Conservation (phyloP, 2,113 vertebrate species). For the Campylomormyrus tamandua region DNA sequence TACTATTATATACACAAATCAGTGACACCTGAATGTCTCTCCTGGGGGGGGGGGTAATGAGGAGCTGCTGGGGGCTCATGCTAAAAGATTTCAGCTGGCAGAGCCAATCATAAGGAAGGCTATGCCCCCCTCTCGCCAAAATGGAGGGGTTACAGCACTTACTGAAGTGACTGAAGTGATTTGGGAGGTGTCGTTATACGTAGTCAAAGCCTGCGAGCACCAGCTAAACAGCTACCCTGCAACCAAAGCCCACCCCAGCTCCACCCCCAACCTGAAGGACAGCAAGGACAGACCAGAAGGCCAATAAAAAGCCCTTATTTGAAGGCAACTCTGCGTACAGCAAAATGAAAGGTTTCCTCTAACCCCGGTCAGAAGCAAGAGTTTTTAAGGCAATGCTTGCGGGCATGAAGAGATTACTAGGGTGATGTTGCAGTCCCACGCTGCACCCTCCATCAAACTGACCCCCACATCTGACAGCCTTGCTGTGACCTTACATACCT, state of each 20-base stretch:
- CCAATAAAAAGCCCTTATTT: background rate
- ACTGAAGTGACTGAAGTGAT: background rate
- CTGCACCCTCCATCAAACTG: background rate
- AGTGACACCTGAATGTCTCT: constrained; percentile 36
- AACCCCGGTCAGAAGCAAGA: constrained; percentile 24
- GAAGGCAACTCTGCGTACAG: background rate
- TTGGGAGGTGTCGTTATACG: background rate
- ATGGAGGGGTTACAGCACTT: background rate
- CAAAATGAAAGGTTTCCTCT: constrained; percentile 15
- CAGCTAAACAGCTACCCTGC: background rate
- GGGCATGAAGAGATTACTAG: background rate
- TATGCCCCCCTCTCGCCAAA: background rate
- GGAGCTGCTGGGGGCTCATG: background rate
- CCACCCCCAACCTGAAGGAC: background rate
- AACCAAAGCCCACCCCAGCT: background rate
- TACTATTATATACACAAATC: constrained; percentile 44
- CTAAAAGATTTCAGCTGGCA: background rate
- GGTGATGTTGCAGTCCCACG: background rate
- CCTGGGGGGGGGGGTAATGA: background rate
- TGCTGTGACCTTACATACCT: background rate
- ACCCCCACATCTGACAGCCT: background rate
- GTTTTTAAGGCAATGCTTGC: background rate
- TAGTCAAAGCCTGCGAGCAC: background rate
- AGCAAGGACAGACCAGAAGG: background rate
- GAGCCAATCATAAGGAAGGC: background rate